A percentile compares a stretch with the other conserved stretches of the same genome.
Conservation (phyloP, 2,797 vertebrate genomes). For the Leucoraja ocellata region DNA sequence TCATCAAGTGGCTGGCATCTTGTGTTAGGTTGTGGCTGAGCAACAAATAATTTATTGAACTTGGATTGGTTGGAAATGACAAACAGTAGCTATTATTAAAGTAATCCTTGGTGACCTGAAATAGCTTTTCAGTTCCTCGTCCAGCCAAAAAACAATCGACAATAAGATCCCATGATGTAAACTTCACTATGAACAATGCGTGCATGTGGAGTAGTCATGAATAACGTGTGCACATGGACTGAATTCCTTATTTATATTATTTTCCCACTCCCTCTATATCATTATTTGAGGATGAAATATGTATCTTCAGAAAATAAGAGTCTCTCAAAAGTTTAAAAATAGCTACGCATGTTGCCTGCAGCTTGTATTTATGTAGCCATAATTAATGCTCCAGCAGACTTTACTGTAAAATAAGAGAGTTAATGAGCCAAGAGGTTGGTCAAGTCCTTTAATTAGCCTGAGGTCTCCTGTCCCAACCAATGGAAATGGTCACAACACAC, state of each 20-base stretch:
- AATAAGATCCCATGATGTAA: neutral
- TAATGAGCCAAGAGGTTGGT: neutral
- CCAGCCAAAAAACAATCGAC: neutral
- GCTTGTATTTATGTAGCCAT: conserved; percentile 18
- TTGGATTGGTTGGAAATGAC: neutral
- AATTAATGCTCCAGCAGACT: conserved; percentile 1
- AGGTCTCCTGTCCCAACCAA: neutral
- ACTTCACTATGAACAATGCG: too few species aligned
- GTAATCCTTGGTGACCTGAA: conserved; percentile 22
- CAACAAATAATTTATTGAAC: neutral
- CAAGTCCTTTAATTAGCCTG: conserved; percentile 15
- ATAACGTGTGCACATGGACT: neutral
- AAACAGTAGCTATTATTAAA: neutral
- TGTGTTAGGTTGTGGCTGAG: neutral
- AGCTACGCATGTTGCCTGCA: neutral
- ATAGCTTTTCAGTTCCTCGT: neutral
- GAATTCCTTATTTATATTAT: neutral
- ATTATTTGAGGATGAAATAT: neutral
- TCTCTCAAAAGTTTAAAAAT: neutral
- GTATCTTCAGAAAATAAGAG: neutral
- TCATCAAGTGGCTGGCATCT: neutral
- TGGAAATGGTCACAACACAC: neutral
- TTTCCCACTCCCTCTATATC: neutral
- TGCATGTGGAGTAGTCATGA: too few species aligned
- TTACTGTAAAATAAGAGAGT: neutral